A percentile compares a stretch with the other conserved stretches of the same genome.
phyloP scores from a whole-genome alignment of 2,113 vertebrate species.

The Hoplias malabaricus region DNA sequence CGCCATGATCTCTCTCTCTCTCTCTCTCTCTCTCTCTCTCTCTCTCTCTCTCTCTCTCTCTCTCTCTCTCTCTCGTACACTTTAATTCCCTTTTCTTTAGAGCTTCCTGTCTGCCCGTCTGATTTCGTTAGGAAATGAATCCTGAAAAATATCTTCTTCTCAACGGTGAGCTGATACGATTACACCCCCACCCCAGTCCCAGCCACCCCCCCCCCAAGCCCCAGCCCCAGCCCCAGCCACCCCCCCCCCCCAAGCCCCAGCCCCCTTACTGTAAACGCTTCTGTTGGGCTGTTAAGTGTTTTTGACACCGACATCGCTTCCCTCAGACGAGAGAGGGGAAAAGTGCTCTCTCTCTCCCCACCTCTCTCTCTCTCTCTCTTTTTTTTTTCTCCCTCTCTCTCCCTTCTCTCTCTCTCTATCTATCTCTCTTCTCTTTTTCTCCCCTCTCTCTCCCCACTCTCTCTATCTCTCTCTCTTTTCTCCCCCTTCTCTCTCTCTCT shows the following conservation, averaged over 20 bases:
- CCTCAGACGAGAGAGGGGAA: constrained; percentile 11
- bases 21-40: background rate
- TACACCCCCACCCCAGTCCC: too few species aligned
- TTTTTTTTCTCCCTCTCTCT: background rate
- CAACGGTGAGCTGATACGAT: too few species aligned
- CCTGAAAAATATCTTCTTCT: constrained; percentile 25
- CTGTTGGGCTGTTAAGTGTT: constrained; percentile 33
- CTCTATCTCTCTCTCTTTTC: too few species aligned
- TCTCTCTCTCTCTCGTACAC: background rate
- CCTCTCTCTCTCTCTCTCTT: too few species aligned
- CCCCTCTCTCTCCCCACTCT: too few species aligned
- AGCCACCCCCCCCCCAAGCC: too few species aligned
- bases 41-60: background rate
- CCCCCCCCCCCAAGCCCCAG: too few species aligned
- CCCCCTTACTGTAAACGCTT: constrained; percentile 28
- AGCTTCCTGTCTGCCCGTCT: constrained; percentile 11
- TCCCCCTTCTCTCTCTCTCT: too few species aligned
- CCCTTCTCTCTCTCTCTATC: too few species aligned
- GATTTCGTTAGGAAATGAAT: constrained; percentile 29
- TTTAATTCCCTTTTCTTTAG: background rate
- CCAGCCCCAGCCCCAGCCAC: too few species aligned
- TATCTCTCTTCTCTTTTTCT: background rate
- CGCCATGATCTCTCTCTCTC: too few species aligned
- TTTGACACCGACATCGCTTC: constrained; percentile 28
- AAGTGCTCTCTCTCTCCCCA: background rate